Percentiles rank a stretch among this genome's conserved stretches.
Conservation (phyloP, 2,797 vertebrate genomes). For the Clarias platycephalus region DNA sequence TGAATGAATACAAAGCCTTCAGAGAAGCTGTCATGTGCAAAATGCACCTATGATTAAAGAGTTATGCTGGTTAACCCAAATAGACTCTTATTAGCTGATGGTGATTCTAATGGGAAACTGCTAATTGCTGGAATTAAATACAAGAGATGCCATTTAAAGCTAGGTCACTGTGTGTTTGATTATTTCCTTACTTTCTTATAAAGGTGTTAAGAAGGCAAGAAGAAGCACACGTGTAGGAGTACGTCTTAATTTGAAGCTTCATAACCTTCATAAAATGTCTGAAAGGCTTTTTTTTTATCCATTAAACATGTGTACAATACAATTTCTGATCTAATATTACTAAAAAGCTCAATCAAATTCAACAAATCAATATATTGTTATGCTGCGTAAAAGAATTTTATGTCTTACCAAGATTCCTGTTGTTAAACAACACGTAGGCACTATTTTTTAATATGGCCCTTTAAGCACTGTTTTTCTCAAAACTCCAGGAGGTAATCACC, state of each 20-base stretch:
- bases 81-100: slow-evolving; percentile 18
- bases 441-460: background rate
- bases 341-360: background rate
- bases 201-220: background rate
- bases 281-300: background rate
- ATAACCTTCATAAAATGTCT: background rate
- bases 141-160: slow-evolving; percentile 22
- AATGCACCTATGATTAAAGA: slow-evolving; percentile 1
- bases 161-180: slow-evolving; percentile 13
- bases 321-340: background rate
- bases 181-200: background rate
- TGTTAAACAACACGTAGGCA: background rate
- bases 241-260: background rate
- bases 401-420: background rate
- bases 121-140: slow-evolving; percentile 43
- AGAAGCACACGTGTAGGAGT: background rate
- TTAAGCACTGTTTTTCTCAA: slow-evolving; percentile 4
- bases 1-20: slow-evolving; percentile 12
- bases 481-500: slow-evolving; percentile 46
- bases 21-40: background rate
- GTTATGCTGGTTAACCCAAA: slow-evolving; percentile 20
- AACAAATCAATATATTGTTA: background rate
- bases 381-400: background rate
- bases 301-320: background rate
- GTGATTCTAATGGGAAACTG: slow-evolving; percentile 24